Conservation (phyloP, 2,797 vertebrate genomes). For the Loris lydekkerianus region DNA sequence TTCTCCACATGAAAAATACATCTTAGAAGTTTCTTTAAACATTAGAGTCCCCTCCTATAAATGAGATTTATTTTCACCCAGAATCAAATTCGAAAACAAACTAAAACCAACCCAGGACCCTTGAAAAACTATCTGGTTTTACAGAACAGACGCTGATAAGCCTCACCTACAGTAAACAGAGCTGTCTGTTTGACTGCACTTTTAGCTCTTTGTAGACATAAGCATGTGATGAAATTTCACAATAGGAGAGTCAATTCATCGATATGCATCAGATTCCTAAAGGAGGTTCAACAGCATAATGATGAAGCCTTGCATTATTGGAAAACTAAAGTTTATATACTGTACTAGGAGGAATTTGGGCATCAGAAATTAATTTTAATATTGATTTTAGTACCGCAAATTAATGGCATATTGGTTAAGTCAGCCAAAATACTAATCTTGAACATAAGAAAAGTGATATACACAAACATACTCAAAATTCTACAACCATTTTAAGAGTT, state of each 20-base stretch:
- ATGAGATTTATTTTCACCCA: constrained; percentile 20
- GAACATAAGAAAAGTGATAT: constrained; percentile 35
- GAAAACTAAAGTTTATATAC: neutral
- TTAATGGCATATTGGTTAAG: neutral
- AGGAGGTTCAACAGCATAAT: neutral
- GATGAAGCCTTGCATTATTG: neutral
- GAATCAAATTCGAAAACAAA: constrained; percentile 40
- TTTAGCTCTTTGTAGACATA: neutral
- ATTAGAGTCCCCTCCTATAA: neutral
- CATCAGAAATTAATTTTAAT: neutral
- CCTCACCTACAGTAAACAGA: neutral
- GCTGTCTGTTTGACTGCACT: neutral
- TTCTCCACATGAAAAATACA: constrained; percentile 14
- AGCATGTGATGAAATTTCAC: neutral
- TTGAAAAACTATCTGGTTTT: constrained; percentile 16
- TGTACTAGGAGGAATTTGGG: neutral
- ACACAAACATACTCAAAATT: neutral
- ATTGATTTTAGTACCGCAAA: neutral
- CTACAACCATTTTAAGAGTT: neutral
- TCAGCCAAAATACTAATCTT: neutral
- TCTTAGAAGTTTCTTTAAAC: neutral
- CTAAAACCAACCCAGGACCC: neutral
- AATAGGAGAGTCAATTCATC: neutral
- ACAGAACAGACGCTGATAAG: neutral
- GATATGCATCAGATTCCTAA: neutral